A percentile compares a stretch with the other conserved stretches of the same genome.
Conservation (phyloP, 2,113 vertebrate genomes). For the Neogale vison region DNA sequence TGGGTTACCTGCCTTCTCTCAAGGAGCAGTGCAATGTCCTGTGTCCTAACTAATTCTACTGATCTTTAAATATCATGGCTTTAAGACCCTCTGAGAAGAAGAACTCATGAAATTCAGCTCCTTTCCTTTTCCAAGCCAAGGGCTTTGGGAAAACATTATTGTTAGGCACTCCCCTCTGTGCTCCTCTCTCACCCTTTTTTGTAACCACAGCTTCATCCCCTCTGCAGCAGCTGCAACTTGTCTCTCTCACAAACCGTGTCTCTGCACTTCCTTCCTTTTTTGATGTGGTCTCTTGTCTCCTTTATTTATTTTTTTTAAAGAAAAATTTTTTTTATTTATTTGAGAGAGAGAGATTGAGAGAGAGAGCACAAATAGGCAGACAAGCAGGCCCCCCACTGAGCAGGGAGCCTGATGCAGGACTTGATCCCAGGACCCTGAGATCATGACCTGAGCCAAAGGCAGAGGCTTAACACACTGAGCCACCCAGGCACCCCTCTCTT, state of each 20-base stretch:
- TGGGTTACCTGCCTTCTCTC: background rate
- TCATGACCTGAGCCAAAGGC: no score
- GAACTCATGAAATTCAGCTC: background rate
- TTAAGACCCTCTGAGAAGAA: background rate
- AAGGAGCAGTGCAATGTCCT: background rate
- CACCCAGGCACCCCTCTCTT: no score
- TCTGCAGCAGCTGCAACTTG: background rate
- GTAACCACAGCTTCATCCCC: background rate
- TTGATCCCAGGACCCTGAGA: no score
- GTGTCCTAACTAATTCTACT: background rate
- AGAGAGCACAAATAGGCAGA: no score
- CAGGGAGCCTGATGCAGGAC: no score
- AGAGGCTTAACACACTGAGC: no score
- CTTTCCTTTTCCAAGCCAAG: background rate
- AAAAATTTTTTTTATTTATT: no score
- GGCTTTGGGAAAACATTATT: background rate
- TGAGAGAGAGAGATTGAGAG: no score
- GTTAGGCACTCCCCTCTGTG: background rate
- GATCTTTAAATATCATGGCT: background rate
- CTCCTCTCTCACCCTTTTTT: background rate
- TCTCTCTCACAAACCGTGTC: background rate
- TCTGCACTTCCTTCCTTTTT: background rate
- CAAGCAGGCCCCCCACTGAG: no score
- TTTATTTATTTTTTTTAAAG: background rate
- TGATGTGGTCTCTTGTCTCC: background rate